Evolutionary conservation across 2,113 vertebrate genomes (phyloP), one percentile per base, ranked within the genome.

Genomic region (Otus sunia): DNA sequence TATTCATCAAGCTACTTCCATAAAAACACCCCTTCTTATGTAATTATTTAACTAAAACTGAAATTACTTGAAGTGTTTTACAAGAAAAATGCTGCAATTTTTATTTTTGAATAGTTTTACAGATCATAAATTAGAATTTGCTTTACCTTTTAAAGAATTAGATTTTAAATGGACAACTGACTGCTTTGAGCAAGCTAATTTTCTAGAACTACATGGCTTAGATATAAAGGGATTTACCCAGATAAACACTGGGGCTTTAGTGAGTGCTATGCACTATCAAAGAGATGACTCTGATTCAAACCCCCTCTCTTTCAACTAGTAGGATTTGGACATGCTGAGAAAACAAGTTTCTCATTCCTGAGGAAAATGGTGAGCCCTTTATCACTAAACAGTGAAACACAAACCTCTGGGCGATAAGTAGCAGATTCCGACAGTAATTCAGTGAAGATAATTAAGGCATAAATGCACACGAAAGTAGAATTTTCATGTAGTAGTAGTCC

Each of bases 151-250:
- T 76, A 41, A 47, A 93, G 43, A 81, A 52, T 25, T 75, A 66
- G 32, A 41, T 82, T 86, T 82, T 58, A 89, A 91, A 74, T 19
- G 53, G 88, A 81, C 37, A 91, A 47, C 13, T 45, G 77, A 76
- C 92, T 73, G 77, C 74, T 92, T 36, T 75, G 50, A 92, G 53
- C n/a, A 81, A 94, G 66, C 53, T 79, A 79, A 53, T 88, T 66
- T 82, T 73, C 92, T 97, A 94, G 29, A 95, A 92, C 77, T 91
- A 95, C 91, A 96, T 91, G 95, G 96, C 95, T 97, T 97, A 90
- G 30, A 82, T 56, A 73, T 39, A 84, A 72, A 75, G 91, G 83
- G 94, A 89, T 84, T 82, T 73, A 86, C 94, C 79, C 67, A 79
- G 41, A 72, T 72, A 88, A 74, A 90, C 50, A 53, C 49, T 21